These are phyloP conservation scores for Pseudopipra pipra DNA, from an alignment of 2,113 vertebrate genomes.

Conservation along the genomic window DNA sequence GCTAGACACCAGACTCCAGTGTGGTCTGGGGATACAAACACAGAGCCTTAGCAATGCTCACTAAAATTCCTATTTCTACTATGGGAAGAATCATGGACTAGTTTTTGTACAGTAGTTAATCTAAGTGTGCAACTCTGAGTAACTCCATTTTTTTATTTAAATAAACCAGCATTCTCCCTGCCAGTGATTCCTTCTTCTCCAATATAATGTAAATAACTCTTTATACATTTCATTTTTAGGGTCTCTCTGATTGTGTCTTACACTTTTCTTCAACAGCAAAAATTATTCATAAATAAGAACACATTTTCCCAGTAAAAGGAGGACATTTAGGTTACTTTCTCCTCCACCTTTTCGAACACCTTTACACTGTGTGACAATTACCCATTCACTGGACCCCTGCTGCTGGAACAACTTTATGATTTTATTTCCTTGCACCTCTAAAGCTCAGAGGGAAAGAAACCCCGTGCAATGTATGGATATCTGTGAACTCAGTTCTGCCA, in stretches of 20 bases:
- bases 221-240: background rate
- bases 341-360: background rate
- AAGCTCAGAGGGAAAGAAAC: background rate
- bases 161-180: slow-evolving; percentile 4
- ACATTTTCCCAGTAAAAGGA: slow-evolving; percentile 4
- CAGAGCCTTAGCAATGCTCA: background rate
- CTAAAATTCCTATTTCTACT: background rate
- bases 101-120: slow-evolving; percentile 6
- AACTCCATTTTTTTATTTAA: slow-evolving; percentile 37
- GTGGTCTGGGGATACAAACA: background rate
- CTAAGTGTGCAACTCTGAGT: background rate
- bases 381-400: background rate
- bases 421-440: background rate
- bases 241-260: background rate
- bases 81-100: background rate
- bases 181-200: background rate
- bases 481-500: background rate
- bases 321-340: background rate
- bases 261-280: background rate
- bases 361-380: background rate
- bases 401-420: background rate
- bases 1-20: background rate
- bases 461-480: fast-evolving
- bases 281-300: slow-evolving; percentile 43
- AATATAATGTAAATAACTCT: slow-evolving; percentile 17